Evolutionary conservation across 2,888 invertebrate genomes (phyloP).

Genomic region (Phortica okadai): DNA sequence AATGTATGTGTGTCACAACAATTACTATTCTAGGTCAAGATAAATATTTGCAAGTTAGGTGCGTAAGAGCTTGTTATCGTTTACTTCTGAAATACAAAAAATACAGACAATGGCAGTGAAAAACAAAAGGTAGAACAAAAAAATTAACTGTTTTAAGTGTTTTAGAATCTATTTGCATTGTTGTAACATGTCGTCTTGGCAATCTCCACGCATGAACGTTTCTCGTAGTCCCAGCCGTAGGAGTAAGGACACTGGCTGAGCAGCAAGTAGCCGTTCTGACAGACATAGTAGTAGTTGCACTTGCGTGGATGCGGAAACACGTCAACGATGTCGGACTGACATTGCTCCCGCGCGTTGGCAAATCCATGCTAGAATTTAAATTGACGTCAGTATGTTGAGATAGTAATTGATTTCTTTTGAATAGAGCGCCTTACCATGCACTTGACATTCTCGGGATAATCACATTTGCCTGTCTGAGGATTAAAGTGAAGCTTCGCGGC

Average conservation of each 20-base stretch:
- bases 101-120: too few species aligned
- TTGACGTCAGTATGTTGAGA: neutral
- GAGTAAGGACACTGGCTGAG: slow-evolving; percentile 73
- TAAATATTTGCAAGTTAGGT: too few species aligned
- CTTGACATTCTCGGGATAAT: slow-evolving; percentile 65
- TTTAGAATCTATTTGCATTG: slow-evolving; percentile 9
- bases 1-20: too few species aligned
- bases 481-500: slow-evolving; percentile 69
- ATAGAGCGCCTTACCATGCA: slow-evolving; percentile 60
- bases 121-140: neutral
- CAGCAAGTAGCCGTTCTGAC: slow-evolving; percentile 67
- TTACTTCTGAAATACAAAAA: too few species aligned
- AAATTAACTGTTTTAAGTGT: neutral
- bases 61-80: too few species aligned
- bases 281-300: slow-evolving; percentile 73
- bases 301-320: slow-evolving; percentile 69
- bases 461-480: slow-evolving; percentile 63
- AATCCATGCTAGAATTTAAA: slow-evolving; percentile 46
- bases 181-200: slow-evolving; percentile 60
- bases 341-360: slow-evolving; percentile 60
- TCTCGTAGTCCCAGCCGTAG: slow-evolving; percentile 71
- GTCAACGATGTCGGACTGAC: slow-evolving; percentile 60
- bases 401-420: neutral
- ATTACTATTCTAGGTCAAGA: too few species aligned
- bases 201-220: slow-evolving; percentile 60